Base-by-base conservation (phyloP, 2,888 invertebrate species). In the Tanypteryx hageni region DNA sequence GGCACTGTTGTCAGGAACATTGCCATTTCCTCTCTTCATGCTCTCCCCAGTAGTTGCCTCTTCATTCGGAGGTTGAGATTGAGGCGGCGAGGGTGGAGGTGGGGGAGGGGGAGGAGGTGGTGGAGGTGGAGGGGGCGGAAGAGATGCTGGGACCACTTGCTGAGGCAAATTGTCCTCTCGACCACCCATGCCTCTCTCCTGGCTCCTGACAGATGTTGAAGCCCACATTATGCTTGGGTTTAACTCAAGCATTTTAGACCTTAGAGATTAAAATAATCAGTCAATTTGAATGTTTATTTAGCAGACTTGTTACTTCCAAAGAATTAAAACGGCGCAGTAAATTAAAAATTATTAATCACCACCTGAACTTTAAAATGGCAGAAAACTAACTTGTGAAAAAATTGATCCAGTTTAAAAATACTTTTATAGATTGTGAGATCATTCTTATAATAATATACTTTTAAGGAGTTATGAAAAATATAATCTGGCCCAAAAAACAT, bases 1-100 rank as follows among this genome's bases (percentile, higher is more conserved):
- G 22, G 56, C 57, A 8, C 57, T 22, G 44, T 44, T 68, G n/a
- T 89, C 89, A n/a, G 61, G 10, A 11, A 64, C 11, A 13, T 22
- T 27, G 27, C 76, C 27, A 10, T 76, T 76, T 76, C 13, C 22
- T 44, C 68, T 89, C 89, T 64, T 89, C 3, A n/a, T 0, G 9
- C 44, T n/a, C 64, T 89, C 89, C 44, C 64, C 89, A 0, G 57
- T 56, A 27, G 68, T 27, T n/a, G 86, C 56, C 18, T 92, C 86
- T 14, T 93, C 92, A 11, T 86, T 64, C 13, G 93, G 93, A 14
- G 93, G 92, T 59, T 93, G 92, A 16, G 92, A 85, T 13, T 91
- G 82, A 56, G 93, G 92, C 14, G 92, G 92, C 0, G 92, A 92
- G n/a, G 92, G 92, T 13, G 92, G 92, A 18, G 92, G 92, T 0